Conservation (phyloP, 2,797 vertebrate species). For the Sciurus vulgaris region DNA sequence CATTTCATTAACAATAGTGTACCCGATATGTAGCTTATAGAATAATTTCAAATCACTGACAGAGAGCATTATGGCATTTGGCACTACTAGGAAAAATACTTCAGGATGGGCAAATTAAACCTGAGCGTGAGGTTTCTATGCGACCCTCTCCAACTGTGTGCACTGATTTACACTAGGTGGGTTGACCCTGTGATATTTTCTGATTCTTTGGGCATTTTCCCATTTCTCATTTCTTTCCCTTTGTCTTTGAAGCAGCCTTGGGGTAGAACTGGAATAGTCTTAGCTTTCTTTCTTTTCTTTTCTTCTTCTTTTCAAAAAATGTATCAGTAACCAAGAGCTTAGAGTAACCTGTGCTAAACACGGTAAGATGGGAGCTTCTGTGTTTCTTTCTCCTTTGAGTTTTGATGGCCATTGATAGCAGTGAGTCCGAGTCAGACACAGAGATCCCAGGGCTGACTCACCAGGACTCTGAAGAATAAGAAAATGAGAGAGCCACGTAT, state of each 20-base stretch:
- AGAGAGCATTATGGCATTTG: constrained; percentile 91
- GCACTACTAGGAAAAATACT: constrained; percentile 89
- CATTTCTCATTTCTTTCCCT: constrained; percentile 78
- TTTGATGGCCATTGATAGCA: neutral
- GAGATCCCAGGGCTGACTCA: neutral
- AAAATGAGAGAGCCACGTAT: neutral
- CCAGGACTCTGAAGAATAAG: neutral
- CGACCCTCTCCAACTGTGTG: constrained; percentile 78
- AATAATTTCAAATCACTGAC: constrained; percentile 92
- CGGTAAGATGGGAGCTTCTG: neutral
- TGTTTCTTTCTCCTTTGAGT: neutral
- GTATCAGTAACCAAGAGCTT: neutral
- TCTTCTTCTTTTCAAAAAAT: neutral
- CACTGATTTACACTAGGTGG: constrained; percentile 82
- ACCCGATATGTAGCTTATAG: constrained; percentile 89
- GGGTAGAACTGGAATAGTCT: neutral
- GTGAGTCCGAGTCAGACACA: neutral
- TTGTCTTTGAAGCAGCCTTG: constrained; percentile 73
- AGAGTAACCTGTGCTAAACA: neutral
- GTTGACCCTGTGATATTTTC: constrained; percentile 82
- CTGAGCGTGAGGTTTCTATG: constrained; percentile 86
- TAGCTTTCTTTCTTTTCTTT: neutral
- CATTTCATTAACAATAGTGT: constrained; percentile 95
- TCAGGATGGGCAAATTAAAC: constrained; percentile 90
- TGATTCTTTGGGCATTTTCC: constrained; percentile 81